phyloP scores from a whole-genome alignment of 2,888 invertebrate species.

The Drosophila rubida region DNA sequence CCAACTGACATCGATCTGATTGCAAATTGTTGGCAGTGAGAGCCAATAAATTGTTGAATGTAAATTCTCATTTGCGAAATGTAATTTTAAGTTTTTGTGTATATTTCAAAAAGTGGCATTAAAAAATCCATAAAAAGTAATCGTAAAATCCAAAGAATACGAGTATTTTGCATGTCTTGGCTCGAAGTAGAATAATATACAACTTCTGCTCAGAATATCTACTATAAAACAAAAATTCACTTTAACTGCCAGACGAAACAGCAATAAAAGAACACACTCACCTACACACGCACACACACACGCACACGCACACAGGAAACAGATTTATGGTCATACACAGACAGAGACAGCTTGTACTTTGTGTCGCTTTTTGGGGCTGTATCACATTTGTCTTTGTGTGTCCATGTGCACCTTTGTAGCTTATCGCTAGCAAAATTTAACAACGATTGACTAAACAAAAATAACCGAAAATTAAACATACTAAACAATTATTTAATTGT shows the following conservation, averaged over 20 bases:
- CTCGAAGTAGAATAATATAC: slow-evolving; percentile 7
- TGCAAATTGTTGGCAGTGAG: background rate
- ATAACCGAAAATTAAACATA: slow-evolving; percentile 13
- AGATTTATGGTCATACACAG: slow-evolving; percentile 1
- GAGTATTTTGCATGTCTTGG: slow-evolving; percentile 8
- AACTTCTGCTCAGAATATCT: background rate
- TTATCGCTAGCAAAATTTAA: slow-evolving; percentile 13
- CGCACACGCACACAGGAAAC: background rate
- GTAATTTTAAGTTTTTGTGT: background rate
- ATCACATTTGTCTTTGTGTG: slow-evolving; percentile 23
- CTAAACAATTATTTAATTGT: slow-evolving; percentile 37
- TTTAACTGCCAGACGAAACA: slow-evolving; percentile 18
- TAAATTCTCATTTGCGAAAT: background rate
- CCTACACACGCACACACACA: background rate
- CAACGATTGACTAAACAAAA: slow-evolving; percentile 19
- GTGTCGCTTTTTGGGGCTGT: slow-evolving; percentile 32
- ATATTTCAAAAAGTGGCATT: slow-evolving; percentile 5
- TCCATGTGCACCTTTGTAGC: slow-evolving; percentile 32
- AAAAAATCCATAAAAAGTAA: slow-evolving; percentile 8
- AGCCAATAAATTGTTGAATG: background rate
- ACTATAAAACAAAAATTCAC: slow-evolving; percentile 6
- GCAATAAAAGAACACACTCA: slow-evolving; percentile 19
- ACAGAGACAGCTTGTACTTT: slow-evolving; percentile 42
- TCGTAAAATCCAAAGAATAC: slow-evolving; percentile 3
- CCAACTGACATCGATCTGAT: background rate